phyloP scores from a whole-genome alignment of 1,140 invertebrate genomes.

The Brachionus plicatilis region DNA sequence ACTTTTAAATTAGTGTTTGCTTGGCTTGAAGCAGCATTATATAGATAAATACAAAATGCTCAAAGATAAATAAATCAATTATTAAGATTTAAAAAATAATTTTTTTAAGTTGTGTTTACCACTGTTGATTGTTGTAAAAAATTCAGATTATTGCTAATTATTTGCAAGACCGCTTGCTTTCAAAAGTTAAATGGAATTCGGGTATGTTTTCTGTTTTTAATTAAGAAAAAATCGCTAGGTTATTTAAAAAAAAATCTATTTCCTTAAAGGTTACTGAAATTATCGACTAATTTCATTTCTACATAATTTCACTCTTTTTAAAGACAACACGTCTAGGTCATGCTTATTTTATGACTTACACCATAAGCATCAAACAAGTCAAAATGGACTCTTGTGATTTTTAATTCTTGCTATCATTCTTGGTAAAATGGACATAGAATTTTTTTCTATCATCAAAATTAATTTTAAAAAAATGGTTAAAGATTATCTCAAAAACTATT shows the following conservation, averaged over 20 bases:
- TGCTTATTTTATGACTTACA: neutral
- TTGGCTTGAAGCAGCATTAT: slow-evolving; percentile 5
- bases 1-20: neutral
- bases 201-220: neutral
- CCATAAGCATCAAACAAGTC: too few relatives aligned
- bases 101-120: neutral
- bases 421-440: too few relatives aligned
- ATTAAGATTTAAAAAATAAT: neutral
- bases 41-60: neutral
- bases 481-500: too few relatives aligned
- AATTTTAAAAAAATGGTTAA: too few relatives aligned
- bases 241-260: neutral
- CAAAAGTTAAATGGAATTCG: neutral
- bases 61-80: slow-evolving; percentile 27
- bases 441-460: too few relatives aligned
- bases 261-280: neutral
- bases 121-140: neutral
- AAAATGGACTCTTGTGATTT: neutral
- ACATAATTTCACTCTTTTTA: neutral
- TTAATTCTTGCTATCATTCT: neutral
- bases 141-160: neutral
- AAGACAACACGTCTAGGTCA: neutral
- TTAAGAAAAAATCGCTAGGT: neutral
- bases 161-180: neutral
- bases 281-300: too few relatives aligned